Base-by-base conservation (phyloP, 2,888 invertebrate species). In the Ametastegia equiseti region DNA sequence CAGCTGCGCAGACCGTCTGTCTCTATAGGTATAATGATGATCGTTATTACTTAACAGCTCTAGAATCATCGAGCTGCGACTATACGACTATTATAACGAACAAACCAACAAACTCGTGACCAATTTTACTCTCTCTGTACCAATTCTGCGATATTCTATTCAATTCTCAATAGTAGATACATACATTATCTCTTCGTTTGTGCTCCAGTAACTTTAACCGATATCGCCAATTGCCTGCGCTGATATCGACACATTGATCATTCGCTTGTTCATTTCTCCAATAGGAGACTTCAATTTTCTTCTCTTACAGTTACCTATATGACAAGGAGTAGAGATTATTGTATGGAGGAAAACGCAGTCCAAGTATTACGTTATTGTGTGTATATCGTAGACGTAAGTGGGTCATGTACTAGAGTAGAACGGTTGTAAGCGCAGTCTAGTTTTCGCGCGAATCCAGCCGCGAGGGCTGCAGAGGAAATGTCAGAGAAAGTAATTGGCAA, bases 401-500 rank as follows among this genome's bases (percentile, higher is more conserved):
- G 54, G 54, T 54, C 54, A 23, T 11, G 9, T 23, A 2, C n/a
- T n/a, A n/a, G n/a, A n/a, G n/a, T n/a, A 42, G 6, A 42, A 42
- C 42, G 42, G 42, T 9, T 5, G 42, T 42, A 30, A 60, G 30
- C 13, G 9, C 60, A 30, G 23, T 39, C 19, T 15, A 65, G 36
- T 36, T 65, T 65, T 65, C n/a, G 39, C 36, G 33, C 9, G 39
- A 19, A 33, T 65, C 36, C 7, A 13, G n/a, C 19, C 9, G 54
- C 54, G 19, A 7, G 54, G 19, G 13, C 9, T 36, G 54, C 7
- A 6, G 4, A 45, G 11, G 15, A n/a, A 33, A 54, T 54, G 30
- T 6, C 85, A 86, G 90, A 90, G 91, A 91, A 91, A 91, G 91
- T 91, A 90, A 91, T 91, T 91, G 42, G 81, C 73, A 73, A 69